Percentiles rank a stretch among this genome's conserved stretches.
These are phyloP conservation scores for Cossypha caffra DNA, from an alignment of 2,797 vertebrate species.

Conservation along the genomic window DNA sequence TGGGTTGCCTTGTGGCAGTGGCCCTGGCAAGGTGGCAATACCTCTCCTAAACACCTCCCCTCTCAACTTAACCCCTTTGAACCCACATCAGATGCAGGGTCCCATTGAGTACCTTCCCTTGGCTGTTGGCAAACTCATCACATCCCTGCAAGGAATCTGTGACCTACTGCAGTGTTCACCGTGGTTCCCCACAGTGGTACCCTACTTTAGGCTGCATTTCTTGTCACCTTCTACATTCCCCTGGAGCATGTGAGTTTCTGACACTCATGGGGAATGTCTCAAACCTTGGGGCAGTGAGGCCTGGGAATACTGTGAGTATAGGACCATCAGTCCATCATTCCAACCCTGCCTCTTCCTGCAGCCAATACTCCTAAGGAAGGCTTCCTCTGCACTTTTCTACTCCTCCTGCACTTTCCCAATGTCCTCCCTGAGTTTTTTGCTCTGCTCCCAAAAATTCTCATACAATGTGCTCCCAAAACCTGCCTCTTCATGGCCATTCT, in stretches of 20 bases:
- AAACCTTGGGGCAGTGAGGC: neutral
- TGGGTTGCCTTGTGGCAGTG: neutral
- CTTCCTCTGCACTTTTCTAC: neutral
- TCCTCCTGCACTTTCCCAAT: neutral
- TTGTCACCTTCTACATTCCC: neutral
- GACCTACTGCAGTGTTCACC: neutral
- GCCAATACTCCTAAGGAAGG: neutral
- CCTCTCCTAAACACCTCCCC: neutral
- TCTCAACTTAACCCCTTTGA: neutral
- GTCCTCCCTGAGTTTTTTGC: neutral
- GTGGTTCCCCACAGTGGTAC: neutral
- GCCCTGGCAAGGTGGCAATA: neutral
- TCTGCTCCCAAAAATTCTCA: neutral
- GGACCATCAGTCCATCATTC: neutral
- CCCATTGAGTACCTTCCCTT: neutral
- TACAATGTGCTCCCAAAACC: neutral
- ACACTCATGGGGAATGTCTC: neutral
- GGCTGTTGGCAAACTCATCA: neutral
- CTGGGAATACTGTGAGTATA: rapidly evolving
- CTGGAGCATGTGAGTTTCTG: neutral
- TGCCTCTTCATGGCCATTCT: rapidly evolving
- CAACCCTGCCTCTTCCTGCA: neutral
- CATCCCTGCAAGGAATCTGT: neutral
- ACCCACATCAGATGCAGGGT: neutral
- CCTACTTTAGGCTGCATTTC: neutral